Base-by-base conservation (phyloP, 2,888 invertebrate genomes). In the Hydrotaea cyrtoneurina region DNA sequence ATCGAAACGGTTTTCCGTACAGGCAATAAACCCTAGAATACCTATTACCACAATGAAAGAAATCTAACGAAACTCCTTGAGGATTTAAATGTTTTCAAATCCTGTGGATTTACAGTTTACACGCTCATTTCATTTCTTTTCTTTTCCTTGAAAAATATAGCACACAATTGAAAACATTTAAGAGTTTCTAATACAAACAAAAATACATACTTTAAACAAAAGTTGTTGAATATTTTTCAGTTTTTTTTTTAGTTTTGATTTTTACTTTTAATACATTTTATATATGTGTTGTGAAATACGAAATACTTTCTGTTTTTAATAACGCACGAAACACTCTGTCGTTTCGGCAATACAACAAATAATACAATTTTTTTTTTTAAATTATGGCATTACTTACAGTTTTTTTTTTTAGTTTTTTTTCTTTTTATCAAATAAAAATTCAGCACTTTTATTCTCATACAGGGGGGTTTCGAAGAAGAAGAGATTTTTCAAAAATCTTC, bases 401-500 rank as follows among this genome's bases (percentile, higher is more conserved):
- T 23, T 36, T 71, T 19, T 2, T 23, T 53, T 50, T 73, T 73
- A 19, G 19, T 73, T 57, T 53, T 74, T 72, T 81, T 77, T 53
- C 75, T 59, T 75, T 78, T 79, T 82, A 78, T 83, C 23, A 77
- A 77, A 80, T 74, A 74, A 80, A 59, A 77, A 59, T 73, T 80
- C 77, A 83, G 80, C 80, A 80, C 64, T 78, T 31, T 73, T 75
- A 64, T 53, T 69, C 59, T 75, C 72, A 19, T 50, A n/a, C n/a
- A 62, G 31, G 39, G 46, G 50, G 23, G 36, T 36, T 36, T 3
- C 3, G 36, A 8, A 8, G 36, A 36, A 3, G 8, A 36, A 5
- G 43, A n/a, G 72, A 74, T 83, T 81, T 84, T 73, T 81, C 57
- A 64, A 84, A 84, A 84, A 75, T 80, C 62, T 46, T 43, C 19